A percentile compares a stretch with the other conserved stretches of the same genome.
These are phyloP conservation scores for Pediacus dermestoides DNA, from an alignment of 2,888 invertebrate species.

Conservation along the genomic window DNA sequence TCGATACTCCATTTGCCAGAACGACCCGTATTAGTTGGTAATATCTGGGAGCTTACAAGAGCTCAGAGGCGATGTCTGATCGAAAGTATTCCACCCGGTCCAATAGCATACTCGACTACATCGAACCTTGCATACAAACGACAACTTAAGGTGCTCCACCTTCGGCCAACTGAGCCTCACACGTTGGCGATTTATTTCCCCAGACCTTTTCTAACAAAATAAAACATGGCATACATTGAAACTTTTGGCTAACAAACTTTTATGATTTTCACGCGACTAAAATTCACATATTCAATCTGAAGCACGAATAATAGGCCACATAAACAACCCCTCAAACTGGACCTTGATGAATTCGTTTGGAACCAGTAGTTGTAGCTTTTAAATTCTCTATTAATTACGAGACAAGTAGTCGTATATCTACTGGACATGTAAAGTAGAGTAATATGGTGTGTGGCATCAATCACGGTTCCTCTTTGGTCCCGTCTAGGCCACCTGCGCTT, in stretches of 20 bases:
- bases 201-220: slow-evolving; percentile 7
- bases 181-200: slow-evolving; percentile 15
- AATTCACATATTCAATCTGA: too few relatives aligned
- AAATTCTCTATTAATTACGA: too few relatives aligned
- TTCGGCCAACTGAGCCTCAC: slow-evolving; percentile 5
- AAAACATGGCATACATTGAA: slow-evolving; percentile 8
- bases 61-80: slow-evolving; percentile 34
- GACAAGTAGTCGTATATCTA: too few relatives aligned
- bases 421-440: too few relatives aligned
- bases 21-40: slow-evolving; percentile 29
- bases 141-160: slow-evolving; percentile 28
- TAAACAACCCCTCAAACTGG: too few relatives aligned
- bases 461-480: slow-evolving; percentile 23
- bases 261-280: too few relatives aligned
- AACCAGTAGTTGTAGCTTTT: too few relatives aligned
- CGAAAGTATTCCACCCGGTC: slow-evolving; percentile 38
- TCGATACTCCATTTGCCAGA: slow-evolving; percentile 19
- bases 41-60: slow-evolving; percentile 31
- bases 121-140: slow-evolving; percentile 38
- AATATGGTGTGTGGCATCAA: too few relatives aligned
- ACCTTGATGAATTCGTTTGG: too few relatives aligned
- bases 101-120: slow-evolving; percentile 33
- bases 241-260: too few relatives aligned
- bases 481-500: slow-evolving; percentile 29
- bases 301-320: too few relatives aligned